Evolutionary conservation across 2,113 vertebrate genomes (phyloP).

Genomic region (Odocoileus virginianus): DNA sequence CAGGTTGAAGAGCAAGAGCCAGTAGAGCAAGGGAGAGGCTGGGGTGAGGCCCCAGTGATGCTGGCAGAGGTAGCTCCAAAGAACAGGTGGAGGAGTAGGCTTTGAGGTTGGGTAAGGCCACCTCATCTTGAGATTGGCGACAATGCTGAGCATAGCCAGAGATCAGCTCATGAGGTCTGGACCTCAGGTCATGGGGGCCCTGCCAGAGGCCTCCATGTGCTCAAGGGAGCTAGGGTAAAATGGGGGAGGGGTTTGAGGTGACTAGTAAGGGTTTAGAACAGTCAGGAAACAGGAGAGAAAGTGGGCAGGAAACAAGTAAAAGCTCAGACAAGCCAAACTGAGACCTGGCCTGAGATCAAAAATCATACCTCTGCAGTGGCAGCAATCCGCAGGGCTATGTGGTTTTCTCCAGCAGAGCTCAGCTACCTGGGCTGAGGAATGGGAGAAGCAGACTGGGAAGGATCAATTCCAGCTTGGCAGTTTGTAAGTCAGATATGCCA

Average conservation of each 20-base stretch:
- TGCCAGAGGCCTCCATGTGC: slow-evolving; percentile 6
- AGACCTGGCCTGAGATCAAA: not conserved
- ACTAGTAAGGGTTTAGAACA: slow-evolving; percentile 28
- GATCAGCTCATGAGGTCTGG: not conserved
- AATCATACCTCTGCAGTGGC: slow-evolving; percentile 7
- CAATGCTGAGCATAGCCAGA: not conserved
- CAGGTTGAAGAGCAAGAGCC: slow-evolving; percentile 32
- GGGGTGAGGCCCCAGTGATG: not conserved
- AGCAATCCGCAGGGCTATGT: not conserved
- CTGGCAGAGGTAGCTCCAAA: slow-evolving; percentile 27
- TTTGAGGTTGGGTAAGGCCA: slow-evolving; percentile 1
- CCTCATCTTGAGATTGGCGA: not conserved
- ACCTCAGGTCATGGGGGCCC: not conserved
- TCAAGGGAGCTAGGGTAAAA: slow-evolving; percentile 27
- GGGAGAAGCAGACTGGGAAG: not conserved
- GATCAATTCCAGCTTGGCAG: not conserved
- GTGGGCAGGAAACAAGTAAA: slow-evolving; percentile 48
- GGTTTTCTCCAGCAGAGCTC: slow-evolving; percentile 43
- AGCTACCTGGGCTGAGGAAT: not conserved
- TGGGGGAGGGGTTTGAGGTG: not conserved
- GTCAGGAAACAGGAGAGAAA: slow-evolving; percentile 4
- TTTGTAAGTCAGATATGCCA: slow-evolving; percentile 14
- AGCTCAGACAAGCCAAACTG: slow-evolving; percentile 34
- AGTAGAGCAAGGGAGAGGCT: slow-evolving; percentile 31
- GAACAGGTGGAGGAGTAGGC: not conserved